Conservation (phyloP, 1,140 invertebrate genomes). For the Drosophila bocqueti region DNA sequence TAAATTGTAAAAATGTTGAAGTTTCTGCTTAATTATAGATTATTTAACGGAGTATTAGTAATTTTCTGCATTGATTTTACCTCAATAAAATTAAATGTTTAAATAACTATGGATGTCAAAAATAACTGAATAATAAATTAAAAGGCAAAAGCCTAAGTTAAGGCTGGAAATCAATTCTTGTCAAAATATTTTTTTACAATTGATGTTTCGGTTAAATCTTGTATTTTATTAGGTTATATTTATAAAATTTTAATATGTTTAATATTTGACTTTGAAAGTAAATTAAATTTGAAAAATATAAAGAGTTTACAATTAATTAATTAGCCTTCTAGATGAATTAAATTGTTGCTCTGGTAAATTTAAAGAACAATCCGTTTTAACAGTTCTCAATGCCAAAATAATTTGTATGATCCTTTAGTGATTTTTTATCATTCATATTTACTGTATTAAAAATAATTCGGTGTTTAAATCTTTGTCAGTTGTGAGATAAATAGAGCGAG, state of each 20-base stretch:
- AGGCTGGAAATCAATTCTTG: not conserved
- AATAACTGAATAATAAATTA: not conserved
- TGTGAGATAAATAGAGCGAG: too few species aligned
- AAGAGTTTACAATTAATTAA: not conserved
- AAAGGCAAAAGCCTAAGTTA: not conserved
- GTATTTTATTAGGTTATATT: not conserved
- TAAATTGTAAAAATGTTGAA: not conserved
- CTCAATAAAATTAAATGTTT: not conserved
- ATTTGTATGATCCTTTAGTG: not conserved
- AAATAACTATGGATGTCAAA: not conserved
- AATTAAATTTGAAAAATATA: not conserved
- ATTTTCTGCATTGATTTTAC: too few species aligned
- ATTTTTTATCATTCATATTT: too few species aligned
- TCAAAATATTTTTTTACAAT: not conserved
- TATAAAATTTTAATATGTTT: not conserved
- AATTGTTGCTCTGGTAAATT: not conserved
- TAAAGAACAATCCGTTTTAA: not conserved
- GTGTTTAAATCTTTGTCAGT: not conserved
- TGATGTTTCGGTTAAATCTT: not conserved
- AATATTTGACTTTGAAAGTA: not conserved
- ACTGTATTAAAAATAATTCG: not conserved
- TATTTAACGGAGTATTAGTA: not conserved
- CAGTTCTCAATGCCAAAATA: not conserved
- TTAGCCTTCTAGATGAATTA: not conserved
- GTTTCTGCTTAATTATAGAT: too few species aligned